These are phyloP conservation scores for Dermolepida albohirtum DNA, from an alignment of 2,888 invertebrate genomes.

Conservation along the genomic window DNA sequence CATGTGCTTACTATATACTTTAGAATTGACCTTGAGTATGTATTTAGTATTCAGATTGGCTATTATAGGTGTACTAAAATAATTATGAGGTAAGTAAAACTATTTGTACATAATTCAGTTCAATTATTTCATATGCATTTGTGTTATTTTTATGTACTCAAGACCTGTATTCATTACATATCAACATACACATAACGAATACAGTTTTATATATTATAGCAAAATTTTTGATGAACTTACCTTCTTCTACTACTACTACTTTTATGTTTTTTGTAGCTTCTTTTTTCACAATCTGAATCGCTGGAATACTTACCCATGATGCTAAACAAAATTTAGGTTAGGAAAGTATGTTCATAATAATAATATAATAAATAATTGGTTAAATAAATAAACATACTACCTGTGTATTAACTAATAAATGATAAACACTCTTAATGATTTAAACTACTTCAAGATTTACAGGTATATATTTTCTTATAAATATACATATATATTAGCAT, in stretches of 20 bases:
- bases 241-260: constrained; percentile 61
- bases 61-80: background rate
- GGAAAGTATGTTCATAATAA: constrained; percentile 20
- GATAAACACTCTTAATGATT: constrained; percentile 1
- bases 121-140: too few relatives aligned
- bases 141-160: too few relatives aligned
- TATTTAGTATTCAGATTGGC: constrained; percentile 9
- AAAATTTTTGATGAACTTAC: constrained; percentile 53
- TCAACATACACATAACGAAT: background rate
- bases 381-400: constrained; percentile 37
- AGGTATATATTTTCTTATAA: too few relatives aligned
- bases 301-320: constrained; percentile 65
- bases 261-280: constrained; percentile 60
- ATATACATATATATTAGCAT: too few relatives aligned
- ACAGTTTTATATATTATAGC: constrained; percentile 11
- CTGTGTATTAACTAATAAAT: constrained; percentile 21
- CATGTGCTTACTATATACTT: background rate
- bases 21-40: constrained; percentile 9
- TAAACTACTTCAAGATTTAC: too few relatives aligned
- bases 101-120: too few relatives aligned
- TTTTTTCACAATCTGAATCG: constrained; percentile 63
- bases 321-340: constrained; percentile 37
- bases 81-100: background rate
- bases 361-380: constrained; percentile 25
- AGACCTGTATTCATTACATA: background rate